Conservation (phyloP, 2,797 vertebrate species). For the Anniella stebbinsi region DNA sequence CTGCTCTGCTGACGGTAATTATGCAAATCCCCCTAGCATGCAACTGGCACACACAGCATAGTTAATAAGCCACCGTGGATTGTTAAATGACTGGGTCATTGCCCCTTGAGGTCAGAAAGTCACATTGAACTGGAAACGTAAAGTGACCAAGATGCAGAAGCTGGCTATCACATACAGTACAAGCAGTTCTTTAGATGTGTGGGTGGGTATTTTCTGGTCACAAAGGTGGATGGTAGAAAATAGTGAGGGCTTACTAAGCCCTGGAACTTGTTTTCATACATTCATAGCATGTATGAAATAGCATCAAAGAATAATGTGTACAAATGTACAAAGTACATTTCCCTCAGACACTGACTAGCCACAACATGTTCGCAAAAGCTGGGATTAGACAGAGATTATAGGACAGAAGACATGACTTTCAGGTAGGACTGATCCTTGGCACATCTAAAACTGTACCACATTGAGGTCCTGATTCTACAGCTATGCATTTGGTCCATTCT, state of each 20-base stretch:
- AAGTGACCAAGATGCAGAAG: background rate
- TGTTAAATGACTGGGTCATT: too few species aligned
- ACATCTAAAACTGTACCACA: background rate
- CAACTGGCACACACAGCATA: too few species aligned
- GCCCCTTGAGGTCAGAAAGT: too few species aligned
- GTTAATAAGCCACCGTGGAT: too few species aligned
- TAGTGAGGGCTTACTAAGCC: background rate
- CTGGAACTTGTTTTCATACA: background rate
- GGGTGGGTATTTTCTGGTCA: background rate
- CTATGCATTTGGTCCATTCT: background rate
- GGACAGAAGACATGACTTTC: background rate
- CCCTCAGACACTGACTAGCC: background rate
- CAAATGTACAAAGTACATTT: background rate
- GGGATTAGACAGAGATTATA: background rate
- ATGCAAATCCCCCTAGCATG: too few species aligned
- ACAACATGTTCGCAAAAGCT: background rate
- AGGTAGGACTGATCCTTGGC: background rate
- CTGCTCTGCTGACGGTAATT: too few species aligned
- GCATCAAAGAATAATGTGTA: background rate
- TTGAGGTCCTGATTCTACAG: background rate
- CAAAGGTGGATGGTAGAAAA: background rate
- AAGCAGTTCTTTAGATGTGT: too few species aligned
- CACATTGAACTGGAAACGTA: background rate
- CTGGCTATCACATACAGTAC: background rate
- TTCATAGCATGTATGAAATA: background rate